Conservation (phyloP, 2,113 vertebrate species). For the Indicator maculatus region DNA sequence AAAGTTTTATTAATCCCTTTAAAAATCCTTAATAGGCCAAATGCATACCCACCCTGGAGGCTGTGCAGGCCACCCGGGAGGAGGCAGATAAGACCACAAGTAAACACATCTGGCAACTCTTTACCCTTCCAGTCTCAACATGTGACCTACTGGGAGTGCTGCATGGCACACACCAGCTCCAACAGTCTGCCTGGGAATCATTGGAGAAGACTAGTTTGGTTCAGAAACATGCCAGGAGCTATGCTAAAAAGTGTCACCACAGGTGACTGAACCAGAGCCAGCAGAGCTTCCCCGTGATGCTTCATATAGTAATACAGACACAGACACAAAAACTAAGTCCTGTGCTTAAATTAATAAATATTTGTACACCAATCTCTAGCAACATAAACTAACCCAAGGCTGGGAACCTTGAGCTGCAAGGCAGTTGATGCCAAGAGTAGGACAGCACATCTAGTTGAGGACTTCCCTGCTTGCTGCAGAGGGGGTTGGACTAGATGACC, state of each 20-base stretch:
- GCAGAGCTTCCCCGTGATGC: neutral
- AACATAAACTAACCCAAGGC: rapidly evolving
- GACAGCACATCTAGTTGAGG: neutral
- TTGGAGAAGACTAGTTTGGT: neutral
- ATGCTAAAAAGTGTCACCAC: too few species aligned
- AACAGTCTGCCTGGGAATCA: neutral
- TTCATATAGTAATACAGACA: neutral
- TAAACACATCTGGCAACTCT: neutral
- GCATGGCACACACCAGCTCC: rapidly evolving
- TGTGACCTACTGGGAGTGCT: rapidly evolving
- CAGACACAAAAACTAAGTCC: neutral
- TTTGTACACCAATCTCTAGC: neutral
- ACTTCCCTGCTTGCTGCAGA: too few species aligned
- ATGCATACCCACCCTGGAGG: neutral
- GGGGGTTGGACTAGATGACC: too few species aligned
- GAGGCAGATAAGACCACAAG: neutral
- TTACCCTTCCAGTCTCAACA: neutral
- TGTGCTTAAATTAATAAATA: neutral
- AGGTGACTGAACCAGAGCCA: neutral
- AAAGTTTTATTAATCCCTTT: neutral
- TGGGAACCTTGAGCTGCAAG: neutral
- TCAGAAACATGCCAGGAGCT: neutral
- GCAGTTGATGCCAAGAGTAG: neutral
- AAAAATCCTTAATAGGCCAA: neutral
- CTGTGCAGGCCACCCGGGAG: neutral